A percentile compares a stretch with the other conserved stretches of the same genome.
Conservation (phyloP, 2,113 vertebrate species). For the Seriola aureovittata region DNA sequence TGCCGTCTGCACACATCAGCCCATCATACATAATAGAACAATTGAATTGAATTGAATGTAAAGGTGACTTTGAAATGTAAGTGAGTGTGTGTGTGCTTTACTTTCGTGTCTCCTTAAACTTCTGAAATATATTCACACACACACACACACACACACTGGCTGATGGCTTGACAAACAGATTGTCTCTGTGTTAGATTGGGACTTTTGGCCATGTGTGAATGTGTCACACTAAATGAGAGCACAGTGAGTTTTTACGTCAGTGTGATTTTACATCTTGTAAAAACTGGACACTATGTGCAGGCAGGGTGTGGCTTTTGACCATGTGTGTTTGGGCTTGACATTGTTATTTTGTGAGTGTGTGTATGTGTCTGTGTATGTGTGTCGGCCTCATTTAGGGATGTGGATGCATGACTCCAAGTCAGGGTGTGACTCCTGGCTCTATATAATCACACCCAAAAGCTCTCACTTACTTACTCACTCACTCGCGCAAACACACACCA, state of each 20-base stretch:
- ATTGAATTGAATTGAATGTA: neutral
- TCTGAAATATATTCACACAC: neutral
- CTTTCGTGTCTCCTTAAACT: slow-evolving; percentile 5
- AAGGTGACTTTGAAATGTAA: slow-evolving; percentile 31
- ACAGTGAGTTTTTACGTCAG: slow-evolving; percentile 17
- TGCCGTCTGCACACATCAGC: slow-evolving; percentile 4
- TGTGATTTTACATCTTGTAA: slow-evolving; percentile 22
- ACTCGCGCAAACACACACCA: slow-evolving; percentile 31
- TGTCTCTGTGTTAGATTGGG: slow-evolving; percentile 24
- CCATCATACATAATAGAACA: slow-evolving; percentile 26
- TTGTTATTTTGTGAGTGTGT: slow-evolving; percentile 27
- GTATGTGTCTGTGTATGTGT: slow-evolving; percentile 11
- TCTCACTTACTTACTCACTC: slow-evolving; percentile 1
- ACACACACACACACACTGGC: neutral
- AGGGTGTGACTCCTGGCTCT: slow-evolving; percentile 56
- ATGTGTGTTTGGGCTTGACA: slow-evolving; percentile 29
- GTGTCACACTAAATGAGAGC: slow-evolving; percentile 26
- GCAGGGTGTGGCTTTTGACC: slow-evolving; percentile 47
- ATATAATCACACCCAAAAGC: slow-evolving; percentile 60
- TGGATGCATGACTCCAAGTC: slow-evolving; percentile 35
- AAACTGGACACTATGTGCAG: neutral
- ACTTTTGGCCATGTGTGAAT: neutral
- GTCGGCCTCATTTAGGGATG: slow-evolving; percentile 27
- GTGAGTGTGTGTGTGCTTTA: neutral
- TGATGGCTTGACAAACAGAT: slow-evolving; percentile 4